phyloP scores from a whole-genome alignment of 2,113 vertebrate genomes.

The Lutjanus erythropterus region DNA sequence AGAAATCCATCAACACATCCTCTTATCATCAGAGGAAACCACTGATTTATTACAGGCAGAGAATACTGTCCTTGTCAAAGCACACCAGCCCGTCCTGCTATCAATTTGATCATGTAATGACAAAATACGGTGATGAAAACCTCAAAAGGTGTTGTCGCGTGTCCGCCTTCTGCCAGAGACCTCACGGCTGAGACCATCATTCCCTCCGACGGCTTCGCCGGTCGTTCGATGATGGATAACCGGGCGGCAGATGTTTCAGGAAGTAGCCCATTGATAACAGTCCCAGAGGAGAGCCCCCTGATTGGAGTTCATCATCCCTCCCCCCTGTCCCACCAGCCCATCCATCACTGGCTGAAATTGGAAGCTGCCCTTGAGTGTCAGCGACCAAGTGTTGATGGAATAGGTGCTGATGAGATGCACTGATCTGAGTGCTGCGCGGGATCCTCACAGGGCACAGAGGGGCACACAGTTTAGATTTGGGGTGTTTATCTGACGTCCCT shows the following conservation, averaged over 20 bases:
- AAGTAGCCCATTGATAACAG: constrained; percentile 72
- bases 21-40: constrained; percentile 47
- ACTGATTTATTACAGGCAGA: constrained; percentile 54
- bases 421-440: constrained; percentile 32
- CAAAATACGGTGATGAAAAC: constrained; percentile 58
- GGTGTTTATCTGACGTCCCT: background rate
- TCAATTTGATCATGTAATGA: constrained; percentile 61
- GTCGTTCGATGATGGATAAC: constrained; percentile 71
- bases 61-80: constrained; percentile 50
- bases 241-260: constrained; percentile 74
- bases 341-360: constrained; percentile 66
- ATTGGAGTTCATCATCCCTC: constrained; percentile 55
- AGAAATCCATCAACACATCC: constrained; percentile 49
- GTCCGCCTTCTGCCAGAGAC: constrained; percentile 34
- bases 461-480: background rate
- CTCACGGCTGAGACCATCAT: constrained; percentile 22
- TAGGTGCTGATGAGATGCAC: constrained; percentile 64
- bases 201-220: constrained; percentile 27
- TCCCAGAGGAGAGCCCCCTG: constrained; percentile 58
- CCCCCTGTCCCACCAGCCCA: constrained; percentile 41
- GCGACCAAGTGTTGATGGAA: constrained; percentile 62
- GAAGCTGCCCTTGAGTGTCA: constrained; percentile 65
- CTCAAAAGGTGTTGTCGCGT: constrained; percentile 34
- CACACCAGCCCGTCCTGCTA: constrained; percentile 25
- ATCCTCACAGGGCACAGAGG: constrained; percentile 4